phyloP scores from a whole-genome alignment of 2,113 vertebrate species.

The Xyrauchen texanus region DNA sequence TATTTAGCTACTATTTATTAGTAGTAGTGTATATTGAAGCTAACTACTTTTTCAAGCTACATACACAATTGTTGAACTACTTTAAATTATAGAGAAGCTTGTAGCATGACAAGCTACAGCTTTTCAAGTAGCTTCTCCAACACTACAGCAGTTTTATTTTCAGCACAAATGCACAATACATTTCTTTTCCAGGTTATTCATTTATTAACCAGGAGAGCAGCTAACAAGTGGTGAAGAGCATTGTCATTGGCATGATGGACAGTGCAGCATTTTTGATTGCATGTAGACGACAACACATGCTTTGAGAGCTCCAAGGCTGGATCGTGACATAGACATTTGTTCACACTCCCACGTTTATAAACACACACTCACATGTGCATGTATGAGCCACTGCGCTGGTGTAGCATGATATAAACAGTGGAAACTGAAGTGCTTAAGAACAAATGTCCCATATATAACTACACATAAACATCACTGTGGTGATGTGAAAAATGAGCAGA shows the following conservation, averaged over 20 bases:
- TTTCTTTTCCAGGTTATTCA: background rate
- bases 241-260: background rate
- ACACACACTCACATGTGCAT: background rate
- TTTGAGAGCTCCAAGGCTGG: conserved; percentile 1
- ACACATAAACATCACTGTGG: conserved; percentile 59
- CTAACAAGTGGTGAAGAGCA: conserved; percentile 2
- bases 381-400: conserved; percentile 12
- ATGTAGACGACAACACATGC: no score
- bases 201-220: background rate
- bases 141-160: no score
- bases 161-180: no score
- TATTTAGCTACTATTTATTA: no score
- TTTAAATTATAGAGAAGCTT: no score
- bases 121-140: no score
- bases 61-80: no score
- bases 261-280: no score
- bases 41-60: no score
- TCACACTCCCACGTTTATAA: conserved; percentile 43
- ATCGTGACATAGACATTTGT: conserved; percentile 40
- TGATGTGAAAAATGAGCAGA: conserved; percentile 62
- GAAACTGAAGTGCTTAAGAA: conserved; percentile 26
- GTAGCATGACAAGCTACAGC: no score
- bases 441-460: conserved; percentile 46
- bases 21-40: no score
- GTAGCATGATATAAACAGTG: conserved; percentile 42